phyloP scores from a whole-genome alignment of 1,140 invertebrate species.

The Rhagoletis pomonella region DNA sequence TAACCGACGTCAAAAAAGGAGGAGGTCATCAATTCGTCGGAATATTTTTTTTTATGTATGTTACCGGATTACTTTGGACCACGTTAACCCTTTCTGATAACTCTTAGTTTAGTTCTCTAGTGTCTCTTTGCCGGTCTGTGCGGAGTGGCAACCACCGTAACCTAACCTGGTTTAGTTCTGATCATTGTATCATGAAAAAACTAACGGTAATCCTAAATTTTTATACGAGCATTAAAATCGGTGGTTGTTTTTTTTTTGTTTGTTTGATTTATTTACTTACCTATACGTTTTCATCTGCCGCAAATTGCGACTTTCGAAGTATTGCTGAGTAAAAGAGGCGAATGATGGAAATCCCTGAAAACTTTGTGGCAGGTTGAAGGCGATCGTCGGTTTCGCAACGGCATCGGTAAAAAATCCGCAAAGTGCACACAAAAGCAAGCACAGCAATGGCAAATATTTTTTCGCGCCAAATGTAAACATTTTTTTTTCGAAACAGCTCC shows the following conservation, averaged over 20 bases:
- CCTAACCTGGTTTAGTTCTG: too few relatives aligned
- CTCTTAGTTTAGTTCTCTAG: too few relatives aligned
- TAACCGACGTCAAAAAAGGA: too few relatives aligned
- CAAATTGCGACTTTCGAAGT: constrained; percentile 69
- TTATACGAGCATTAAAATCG: too few relatives aligned
- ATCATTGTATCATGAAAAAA: too few relatives aligned
- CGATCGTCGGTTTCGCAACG: constrained; percentile 70
- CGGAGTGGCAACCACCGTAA: too few relatives aligned
- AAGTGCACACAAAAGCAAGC: constrained; percentile 63
- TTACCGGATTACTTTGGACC: too few relatives aligned
- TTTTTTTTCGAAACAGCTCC: not conserved
- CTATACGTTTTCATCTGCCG: constrained; percentile 74
- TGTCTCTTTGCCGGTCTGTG: too few relatives aligned
- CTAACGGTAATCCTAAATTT: too few relatives aligned
- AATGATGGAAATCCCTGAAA: constrained; percentile 70
- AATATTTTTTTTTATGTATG: too few relatives aligned
- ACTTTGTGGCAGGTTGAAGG: constrained; percentile 69
- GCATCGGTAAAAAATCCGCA: constrained; percentile 67
- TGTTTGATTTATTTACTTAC: constrained; percentile 62
- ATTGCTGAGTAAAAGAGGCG: constrained; percentile 72
- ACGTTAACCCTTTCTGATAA: too few relatives aligned
- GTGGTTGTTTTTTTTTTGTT: not conserved
- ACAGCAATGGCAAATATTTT: constrained; percentile 62
- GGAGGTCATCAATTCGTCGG: too few relatives aligned
- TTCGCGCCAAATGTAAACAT: constrained; percentile 13